These are phyloP conservation scores for Phylloscopus trochiloides DNA, from an alignment of 2,113 vertebrate species.

Conservation along the genomic window DNA sequence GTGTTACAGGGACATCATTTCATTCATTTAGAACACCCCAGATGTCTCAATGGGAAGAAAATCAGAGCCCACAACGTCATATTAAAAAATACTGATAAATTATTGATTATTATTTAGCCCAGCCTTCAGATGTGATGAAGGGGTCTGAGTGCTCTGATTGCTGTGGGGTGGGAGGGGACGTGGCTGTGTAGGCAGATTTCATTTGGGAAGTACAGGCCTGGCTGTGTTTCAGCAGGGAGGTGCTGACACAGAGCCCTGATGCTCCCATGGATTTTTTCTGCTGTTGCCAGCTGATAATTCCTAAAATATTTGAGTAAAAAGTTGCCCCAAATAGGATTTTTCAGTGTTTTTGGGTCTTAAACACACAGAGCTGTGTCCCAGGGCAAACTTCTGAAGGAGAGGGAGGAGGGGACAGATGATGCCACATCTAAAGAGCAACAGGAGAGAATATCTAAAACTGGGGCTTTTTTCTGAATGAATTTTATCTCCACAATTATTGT, in stretches of 20 bases:
- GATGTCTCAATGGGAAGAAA: rapidly evolving
- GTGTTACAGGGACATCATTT: not conserved
- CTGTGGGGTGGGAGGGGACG: not conserved
- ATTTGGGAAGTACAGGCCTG: not conserved
- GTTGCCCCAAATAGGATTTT: not conserved
- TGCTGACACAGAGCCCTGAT: not conserved
- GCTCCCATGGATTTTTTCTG: not conserved
- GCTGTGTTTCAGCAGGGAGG: not conserved
- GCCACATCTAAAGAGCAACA: not conserved
- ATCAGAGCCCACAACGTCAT: rapidly evolving
- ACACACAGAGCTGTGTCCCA: rapidly evolving
- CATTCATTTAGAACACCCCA: not conserved
- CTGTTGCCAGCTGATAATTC: not conserved
- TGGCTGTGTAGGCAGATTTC: not conserved
- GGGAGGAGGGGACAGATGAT: not conserved
- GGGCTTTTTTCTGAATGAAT: not conserved
- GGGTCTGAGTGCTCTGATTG: not conserved
- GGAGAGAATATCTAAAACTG: not conserved
- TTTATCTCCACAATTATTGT: not conserved
- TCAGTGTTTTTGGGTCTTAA: not conserved
- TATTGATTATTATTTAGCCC: not conserved
- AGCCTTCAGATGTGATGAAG: not conserved
- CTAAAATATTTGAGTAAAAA: not conserved
- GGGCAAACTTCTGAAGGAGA: too few relatives aligned
- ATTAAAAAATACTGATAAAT: not conserved